These are phyloP conservation scores for Acrocephalus scirpaceus DNA, from an alignment of 2,797 vertebrate species.

Conservation along the genomic window DNA sequence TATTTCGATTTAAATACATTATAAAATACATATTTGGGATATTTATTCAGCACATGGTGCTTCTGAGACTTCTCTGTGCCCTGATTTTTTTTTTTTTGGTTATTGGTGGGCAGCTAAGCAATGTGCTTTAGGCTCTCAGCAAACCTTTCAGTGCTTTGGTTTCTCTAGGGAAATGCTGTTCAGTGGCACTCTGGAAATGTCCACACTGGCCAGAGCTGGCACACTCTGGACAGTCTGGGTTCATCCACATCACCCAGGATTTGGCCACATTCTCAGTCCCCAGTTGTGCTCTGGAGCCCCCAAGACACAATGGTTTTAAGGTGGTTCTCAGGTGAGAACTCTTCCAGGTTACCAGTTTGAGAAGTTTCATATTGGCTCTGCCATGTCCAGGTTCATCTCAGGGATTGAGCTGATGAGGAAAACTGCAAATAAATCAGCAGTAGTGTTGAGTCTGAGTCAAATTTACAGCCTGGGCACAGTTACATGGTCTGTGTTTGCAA, in stretches of 20 bases:
- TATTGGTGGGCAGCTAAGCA: background rate
- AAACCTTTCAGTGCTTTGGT: background rate
- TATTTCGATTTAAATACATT: background rate
- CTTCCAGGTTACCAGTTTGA: background rate
- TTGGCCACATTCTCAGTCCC: background rate
- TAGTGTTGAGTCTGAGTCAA: background rate
- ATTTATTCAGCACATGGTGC: background rate
- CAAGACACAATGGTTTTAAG: fast-evolving
- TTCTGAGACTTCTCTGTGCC: background rate
- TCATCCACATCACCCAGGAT: background rate
- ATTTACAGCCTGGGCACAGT: background rate
- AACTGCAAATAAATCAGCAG: background rate
- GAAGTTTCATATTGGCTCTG: background rate
- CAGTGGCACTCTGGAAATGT: background rate
- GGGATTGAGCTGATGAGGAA: background rate
- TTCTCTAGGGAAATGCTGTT: background rate
- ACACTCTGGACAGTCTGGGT: background rate
- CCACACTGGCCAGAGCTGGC: background rate
- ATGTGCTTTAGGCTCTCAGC: background rate
- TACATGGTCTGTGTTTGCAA: background rate
- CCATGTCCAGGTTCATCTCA: background rate
- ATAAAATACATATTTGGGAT: background rate
- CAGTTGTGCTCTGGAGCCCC: background rate
- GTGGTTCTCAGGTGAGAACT: background rate
- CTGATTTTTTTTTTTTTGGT: background rate